Base-by-base conservation (phyloP, 92 coral and sea anemone species). In the Zoanthus sansibaricus region DNA sequence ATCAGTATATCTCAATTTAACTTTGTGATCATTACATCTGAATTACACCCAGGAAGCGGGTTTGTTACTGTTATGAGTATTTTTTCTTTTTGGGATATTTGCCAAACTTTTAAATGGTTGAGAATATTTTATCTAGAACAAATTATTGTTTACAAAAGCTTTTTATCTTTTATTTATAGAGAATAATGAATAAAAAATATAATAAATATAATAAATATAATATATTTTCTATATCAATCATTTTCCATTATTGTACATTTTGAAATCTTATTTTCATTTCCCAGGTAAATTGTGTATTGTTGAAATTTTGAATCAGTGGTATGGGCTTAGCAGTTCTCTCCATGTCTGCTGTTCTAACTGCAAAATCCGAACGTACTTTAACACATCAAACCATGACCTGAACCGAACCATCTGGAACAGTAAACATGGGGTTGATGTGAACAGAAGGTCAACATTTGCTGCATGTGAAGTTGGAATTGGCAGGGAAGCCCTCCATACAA, bases 321-420 rank as follows among this genome's bases (percentile, higher is more conserved):
- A 74, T 47, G 78, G 78, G 54, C 78, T 74, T 11, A 47, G 78
- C 32, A 74, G 78, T 47, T 74, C 78, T n/a, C 52, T 74, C 61
- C 47, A 74, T 44, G 51, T 74, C 21, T 74, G 56, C 54, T 48
- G 78, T 49, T 47, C 78, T 15, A 74, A 49, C 56, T 74, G 78
- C 78, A 74, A 74, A 30, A 25, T 74, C 56, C 54, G 58, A 20
- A 74, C 78, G 17, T 74, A 74, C 78, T 74, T 47, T 51, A 74
- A 74, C 54, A 74, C 78, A 45, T 74, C 78, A 37, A 74, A 74
- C 58, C 59, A 74, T 51, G 51, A 74, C 5, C 56, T 74, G 25
- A 21, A 74, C n/a, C 78, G 20, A 55, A 11, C 62, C 66, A 20
- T 51, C 44, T 51, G 20, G 82, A 51, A 52, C 82, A 54, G 82